Evolutionary conservation across 1,140 invertebrate species (phyloP).

Genomic region (Drosophila lini): DNA sequence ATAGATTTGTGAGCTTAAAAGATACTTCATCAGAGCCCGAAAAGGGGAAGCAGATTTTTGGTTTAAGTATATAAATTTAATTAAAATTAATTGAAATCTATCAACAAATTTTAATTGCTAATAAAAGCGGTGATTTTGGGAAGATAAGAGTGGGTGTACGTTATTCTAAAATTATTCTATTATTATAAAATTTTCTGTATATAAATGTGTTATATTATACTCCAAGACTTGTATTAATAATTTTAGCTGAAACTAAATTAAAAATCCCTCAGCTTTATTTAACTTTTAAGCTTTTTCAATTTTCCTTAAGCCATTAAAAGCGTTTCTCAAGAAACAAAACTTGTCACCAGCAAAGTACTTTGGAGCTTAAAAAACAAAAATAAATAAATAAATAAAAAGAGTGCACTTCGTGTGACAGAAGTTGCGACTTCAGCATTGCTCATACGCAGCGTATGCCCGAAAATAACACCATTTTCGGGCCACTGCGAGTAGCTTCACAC

Average conservation of each 20-base stretch:
- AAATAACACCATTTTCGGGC: background rate
- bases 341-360: conserved; percentile 1
- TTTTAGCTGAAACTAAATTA: background rate
- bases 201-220: too few species aligned
- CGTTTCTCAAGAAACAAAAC: background rate
- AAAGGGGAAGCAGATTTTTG: background rate
- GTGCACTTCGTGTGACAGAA: conserved; percentile 1
- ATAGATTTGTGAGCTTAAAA: conserved; percentile 21
- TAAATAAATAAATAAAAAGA: conserved; percentile 2
- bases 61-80: background rate
- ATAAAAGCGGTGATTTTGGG: background rate
- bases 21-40: background rate
- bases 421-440: conserved; percentile 28
- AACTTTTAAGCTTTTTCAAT: too few species aligned
- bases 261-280: background rate
- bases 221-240: too few species aligned
- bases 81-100: background rate
- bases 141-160: background rate
- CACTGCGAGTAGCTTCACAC: conserved; percentile 3
- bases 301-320: background rate
- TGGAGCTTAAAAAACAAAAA: background rate
- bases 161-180: too few species aligned
- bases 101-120: background rate
- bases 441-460: conserved; percentile 56
- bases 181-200: too few species aligned